A percentile compares a stretch with the other conserved stretches of the same genome.
These are phyloP conservation scores for Isotomurus palustris DNA, from an alignment of 2,888 invertebrate species.

Conservation along the genomic window DNA sequence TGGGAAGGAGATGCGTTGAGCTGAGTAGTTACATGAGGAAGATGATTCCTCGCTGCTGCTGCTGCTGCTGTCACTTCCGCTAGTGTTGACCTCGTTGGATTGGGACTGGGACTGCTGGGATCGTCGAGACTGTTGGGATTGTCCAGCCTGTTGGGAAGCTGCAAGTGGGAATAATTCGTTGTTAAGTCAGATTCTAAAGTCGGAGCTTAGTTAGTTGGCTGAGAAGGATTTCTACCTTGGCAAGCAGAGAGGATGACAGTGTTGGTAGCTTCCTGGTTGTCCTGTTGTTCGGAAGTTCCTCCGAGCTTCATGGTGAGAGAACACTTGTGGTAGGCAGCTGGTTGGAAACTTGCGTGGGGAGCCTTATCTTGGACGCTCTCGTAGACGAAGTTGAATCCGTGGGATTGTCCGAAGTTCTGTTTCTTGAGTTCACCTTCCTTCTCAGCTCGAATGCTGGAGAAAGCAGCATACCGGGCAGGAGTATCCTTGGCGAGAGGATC, in stretches of 20 bases:
- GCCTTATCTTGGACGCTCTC: neutral
- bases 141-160: too few species aligned
- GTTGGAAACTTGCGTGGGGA: neutral
- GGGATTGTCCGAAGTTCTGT: neutral
- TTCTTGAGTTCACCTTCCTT: too few species aligned
- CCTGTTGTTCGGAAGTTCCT: neutral
- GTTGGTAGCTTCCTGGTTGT: slow-evolving; percentile 8
- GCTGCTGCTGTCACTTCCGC: neutral
- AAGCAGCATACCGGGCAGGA: neutral
- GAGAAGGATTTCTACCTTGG: too few species aligned
- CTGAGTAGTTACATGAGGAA: too few species aligned
- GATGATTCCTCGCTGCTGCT: neutral
- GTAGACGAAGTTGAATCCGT: neutral
- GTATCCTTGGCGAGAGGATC: neutral
- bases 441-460: neutral
- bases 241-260: neutral
- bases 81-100: too few species aligned
- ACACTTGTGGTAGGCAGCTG: neutral
- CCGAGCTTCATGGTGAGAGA: neutral
- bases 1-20: too few species aligned
- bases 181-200: too few species aligned
- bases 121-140: too few species aligned
- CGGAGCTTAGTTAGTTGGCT: too few species aligned
- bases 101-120: too few species aligned
- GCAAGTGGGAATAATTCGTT: too few species aligned